Percentiles rank a stretch among this genome's conserved stretches.
Conservation (phyloP, 2,888 invertebrate species). For the Tetranychus piercei region DNA sequence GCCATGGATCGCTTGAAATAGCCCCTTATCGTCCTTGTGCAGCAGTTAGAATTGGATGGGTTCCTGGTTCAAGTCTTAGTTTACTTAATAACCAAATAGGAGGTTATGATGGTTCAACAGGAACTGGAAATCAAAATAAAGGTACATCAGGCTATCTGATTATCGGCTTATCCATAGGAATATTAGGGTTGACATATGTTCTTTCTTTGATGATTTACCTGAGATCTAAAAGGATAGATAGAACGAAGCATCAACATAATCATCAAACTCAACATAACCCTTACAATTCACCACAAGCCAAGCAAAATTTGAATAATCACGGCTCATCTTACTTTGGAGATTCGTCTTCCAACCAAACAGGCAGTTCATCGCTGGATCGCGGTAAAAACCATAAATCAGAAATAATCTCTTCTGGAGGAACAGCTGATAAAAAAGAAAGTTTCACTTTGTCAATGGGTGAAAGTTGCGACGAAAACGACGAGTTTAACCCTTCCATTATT, state of each 20-base stretch:
- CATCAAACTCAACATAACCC: not conserved
- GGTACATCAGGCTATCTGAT: slow-evolving; percentile 43
- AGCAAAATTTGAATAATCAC: not conserved
- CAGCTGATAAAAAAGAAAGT: not conserved
- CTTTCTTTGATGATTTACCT: slow-evolving; percentile 65
- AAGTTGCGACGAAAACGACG: not conserved
- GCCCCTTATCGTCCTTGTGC: slow-evolving; percentile 19
- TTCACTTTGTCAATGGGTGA: not conserved
- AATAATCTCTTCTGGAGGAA: not conserved
- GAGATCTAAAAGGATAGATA: slow-evolving; percentile 35
- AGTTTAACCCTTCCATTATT: not conserved
- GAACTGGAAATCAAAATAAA: slow-evolving; percentile 35
- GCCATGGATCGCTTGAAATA: slow-evolving; percentile 15
- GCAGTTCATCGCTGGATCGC: not conserved
- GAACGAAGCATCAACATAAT: not conserved
- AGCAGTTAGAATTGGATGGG: slow-evolving; percentile 23
- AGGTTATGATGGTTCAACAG: not conserved
- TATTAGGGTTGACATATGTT: slow-evolving; percentile 69
- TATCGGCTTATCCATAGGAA: slow-evolving; percentile 58
- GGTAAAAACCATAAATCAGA: not conserved
- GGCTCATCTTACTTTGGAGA: not conserved
- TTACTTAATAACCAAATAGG: not conserved
- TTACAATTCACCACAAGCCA: not conserved
- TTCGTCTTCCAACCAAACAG: not conserved
- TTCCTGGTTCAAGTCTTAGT: slow-evolving; percentile 19